These are phyloP conservation scores for Oopsacas minuta DNA, from an alignment of 37 sponge, comb jelly and placozoan species.

Conservation along the genomic window DNA sequence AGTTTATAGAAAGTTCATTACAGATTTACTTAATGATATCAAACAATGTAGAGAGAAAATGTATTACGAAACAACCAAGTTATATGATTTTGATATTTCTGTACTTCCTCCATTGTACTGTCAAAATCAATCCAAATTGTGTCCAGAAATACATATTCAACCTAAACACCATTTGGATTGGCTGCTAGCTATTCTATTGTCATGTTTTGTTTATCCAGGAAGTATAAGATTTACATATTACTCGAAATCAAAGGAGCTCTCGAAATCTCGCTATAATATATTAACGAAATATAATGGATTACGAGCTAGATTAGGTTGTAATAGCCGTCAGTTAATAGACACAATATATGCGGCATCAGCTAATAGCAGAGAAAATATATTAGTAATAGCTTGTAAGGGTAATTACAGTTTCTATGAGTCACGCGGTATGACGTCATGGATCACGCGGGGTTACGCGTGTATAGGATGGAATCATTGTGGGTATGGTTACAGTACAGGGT, in stretches of 20 bases:
- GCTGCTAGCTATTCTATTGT: background rate
- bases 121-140: background rate
- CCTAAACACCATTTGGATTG: background rate
- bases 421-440: background rate
- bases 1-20: background rate
- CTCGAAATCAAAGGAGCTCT: background rate
- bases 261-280: background rate
- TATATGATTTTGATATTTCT: background rate
- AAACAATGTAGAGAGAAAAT: background rate
- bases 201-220: background rate
- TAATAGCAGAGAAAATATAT: background rate
- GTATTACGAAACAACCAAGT: background rate
- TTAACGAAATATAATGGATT: background rate
- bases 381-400: background rate
- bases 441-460: background rate
- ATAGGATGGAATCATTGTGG: constrained; percentile 11
- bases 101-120: background rate
- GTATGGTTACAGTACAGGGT: background rate
- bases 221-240: background rate
- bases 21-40: background rate
- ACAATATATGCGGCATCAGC: background rate
- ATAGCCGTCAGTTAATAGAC: background rate
- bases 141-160: background rate
- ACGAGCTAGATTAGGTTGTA: background rate
- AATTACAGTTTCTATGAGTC: background rate